Evolutionary conservation across 1,140 invertebrate species (phyloP).

Genomic region (Cherax quadricarinatus): DNA sequence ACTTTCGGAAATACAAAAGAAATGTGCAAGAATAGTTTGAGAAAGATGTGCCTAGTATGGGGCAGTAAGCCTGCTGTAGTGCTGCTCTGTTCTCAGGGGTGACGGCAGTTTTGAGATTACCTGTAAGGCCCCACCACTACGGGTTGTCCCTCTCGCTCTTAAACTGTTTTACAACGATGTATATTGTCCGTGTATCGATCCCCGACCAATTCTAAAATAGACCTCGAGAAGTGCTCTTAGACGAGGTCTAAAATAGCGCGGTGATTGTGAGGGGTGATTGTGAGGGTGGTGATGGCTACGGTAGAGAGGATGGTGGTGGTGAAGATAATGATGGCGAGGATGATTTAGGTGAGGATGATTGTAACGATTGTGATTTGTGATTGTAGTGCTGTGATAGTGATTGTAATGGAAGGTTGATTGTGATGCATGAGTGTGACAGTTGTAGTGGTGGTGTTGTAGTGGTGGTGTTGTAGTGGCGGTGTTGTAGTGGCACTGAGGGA

Average conservation of each 20-base stretch:
- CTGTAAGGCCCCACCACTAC: not conserved
- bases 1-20: too few relatives aligned
- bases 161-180: slow-evolving; percentile 56
- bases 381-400: too few relatives aligned
- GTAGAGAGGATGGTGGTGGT: too few relatives aligned
- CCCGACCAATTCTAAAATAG: slow-evolving; percentile 29
- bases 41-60: not conserved
- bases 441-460: not conserved
- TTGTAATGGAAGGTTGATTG: too few relatives aligned
- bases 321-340: not conserved
- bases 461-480: too few relatives aligned
- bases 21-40: too few relatives aligned
- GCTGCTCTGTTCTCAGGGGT: too few relatives aligned
- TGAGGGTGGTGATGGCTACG: not conserved
- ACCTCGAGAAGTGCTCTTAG: not conserved
- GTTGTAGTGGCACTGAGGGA: too few relatives aligned
- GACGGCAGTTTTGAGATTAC: too few relatives aligned
- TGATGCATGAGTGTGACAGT: too few relatives aligned
- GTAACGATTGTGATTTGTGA: too few relatives aligned
- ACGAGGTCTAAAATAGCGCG: slow-evolving; percentile 1
- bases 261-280: not conserved
- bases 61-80: too few relatives aligned
- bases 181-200: slow-evolving; percentile 60
- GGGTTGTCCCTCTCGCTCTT: slow-evolving; percentile 3
- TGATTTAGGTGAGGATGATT: not conserved